Base-by-base conservation (phyloP, 2,797 vertebrate genomes). In the Gallinago stenura region DNA sequence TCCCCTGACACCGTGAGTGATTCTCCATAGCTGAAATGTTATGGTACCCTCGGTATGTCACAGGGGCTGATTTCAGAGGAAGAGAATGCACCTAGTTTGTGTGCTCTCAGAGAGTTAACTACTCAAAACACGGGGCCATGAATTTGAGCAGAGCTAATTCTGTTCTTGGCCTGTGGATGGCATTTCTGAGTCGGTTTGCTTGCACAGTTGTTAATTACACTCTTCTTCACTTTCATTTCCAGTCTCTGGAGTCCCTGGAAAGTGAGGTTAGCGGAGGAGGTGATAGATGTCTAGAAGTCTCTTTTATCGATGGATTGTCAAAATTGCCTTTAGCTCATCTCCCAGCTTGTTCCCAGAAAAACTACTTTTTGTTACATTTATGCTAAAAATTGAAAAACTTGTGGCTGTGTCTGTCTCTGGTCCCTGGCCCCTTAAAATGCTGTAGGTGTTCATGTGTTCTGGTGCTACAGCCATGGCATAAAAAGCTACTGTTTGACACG, bases 41-140 rank as follows among this genome's bases (percentile, higher is more conserved):
- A 5, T 2, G 1, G 79, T 17, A 33, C 73, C 43, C 9, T 4
- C 4, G 0, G 20, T 1, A 4, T 26, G 1, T 25, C 24, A 6
- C 24, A 2, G 1, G n/a, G 58, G 39, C 48, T 15, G 43, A 22
- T 46, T 46, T 46, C 45, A 22, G 45, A 51, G 50, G 56, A 60
- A 13, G 51, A 6, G 22, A 7, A 26, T 0, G 8, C 16, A 12
- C 28, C 25, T 58, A 13, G 39, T 54, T 15, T 3, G 5, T 7
- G 31, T 28, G 31, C 21, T 19, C 41, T 57, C 13, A 1, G 13
- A 37, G 75, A 10, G 48, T 48, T 43, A 15, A 28, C 24, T 7
- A 1, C 21, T 45, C 37, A 12, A 21, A 57, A 33, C 20, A 5
- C 0, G 0, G 37, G 28, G 72, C 58, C 15, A 31, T 61, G 60